Base-by-base conservation (phyloP, 1,140 invertebrate genomes). In the Orchestia grillus region DNA sequence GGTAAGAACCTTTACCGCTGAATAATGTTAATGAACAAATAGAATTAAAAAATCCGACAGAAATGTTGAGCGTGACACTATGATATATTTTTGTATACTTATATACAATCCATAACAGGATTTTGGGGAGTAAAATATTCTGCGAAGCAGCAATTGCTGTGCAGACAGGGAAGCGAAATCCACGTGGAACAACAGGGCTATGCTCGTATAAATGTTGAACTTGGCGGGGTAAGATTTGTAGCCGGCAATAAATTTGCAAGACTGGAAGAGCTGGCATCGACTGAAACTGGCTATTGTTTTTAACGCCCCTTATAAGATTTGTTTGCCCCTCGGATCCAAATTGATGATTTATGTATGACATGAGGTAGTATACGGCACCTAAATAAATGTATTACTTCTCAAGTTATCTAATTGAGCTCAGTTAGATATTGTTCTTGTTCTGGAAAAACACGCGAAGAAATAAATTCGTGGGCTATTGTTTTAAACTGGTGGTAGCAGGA, bases 281-380 rank as follows among this genome's bases (percentile, higher is more conserved):
- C 88, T 90, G 88, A 44, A 41, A 42, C 88, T 42, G 41, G 41
- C 28, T 90, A 42, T 41, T 90, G 88, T 90, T 90, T 90, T 90
- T 90, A 90, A 43, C 88, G 88, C 88, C 88, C 88, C 28, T 90
- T 44, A 90, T 90, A 90, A 90, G 88, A 90, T 90, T 90, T 90
- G 88, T 90, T 42, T 90, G 88, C 88, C 42, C 42, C 41, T 44
- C 15, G 88, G 41, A 90, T 90, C 43, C 36, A 41, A 90, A 42
- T 15, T 90, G n/a, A 16, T 42, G 88, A 90, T 90, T 90, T 90
- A 90, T 90, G n/a, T 41, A 23, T 90, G 88, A 42, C 88, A 42
- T 41, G 15, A 90, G 41, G 42, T 90, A 90, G 42, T 90, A 42
- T 44, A 36, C 41, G 3, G 41, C 8, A 43, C 16, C 0, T 28